Conservation (phyloP, 2,113 vertebrate genomes). For the Otolemur garnettii region DNA sequence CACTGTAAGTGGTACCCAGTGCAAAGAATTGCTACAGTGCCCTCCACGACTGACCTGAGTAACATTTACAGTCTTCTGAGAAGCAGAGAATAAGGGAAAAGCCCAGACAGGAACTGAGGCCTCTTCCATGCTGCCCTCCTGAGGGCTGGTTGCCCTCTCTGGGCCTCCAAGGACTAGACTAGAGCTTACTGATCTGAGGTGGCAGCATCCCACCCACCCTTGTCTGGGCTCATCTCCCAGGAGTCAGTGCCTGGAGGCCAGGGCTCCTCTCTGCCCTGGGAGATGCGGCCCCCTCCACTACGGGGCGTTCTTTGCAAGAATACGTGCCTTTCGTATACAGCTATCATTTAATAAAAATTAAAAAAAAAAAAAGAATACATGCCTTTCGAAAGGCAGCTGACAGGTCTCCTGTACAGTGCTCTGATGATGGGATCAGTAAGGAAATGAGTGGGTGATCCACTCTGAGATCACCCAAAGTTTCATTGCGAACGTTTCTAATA, state of each 20-base stretch:
- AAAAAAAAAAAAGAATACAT: no score
- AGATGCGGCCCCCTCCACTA: no score
- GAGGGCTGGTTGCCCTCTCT: neutral
- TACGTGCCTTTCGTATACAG: no score
- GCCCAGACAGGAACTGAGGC: neutral
- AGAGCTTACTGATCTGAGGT: neutral
- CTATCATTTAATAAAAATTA: no score
- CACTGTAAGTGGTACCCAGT: neutral
- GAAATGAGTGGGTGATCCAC: neutral
- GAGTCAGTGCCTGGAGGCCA: neutral
- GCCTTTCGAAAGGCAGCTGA: no score
- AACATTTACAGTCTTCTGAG: neutral
- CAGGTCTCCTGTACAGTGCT: no score
- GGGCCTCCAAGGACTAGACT: neutral
- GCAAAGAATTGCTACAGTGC: neutral
- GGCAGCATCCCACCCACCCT: no score
- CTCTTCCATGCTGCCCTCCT: neutral
- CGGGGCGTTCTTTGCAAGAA: neutral
- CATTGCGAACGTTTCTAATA: neutral
- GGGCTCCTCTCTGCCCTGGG: neutral
- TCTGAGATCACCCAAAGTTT: neutral
- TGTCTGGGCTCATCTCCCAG: no score
- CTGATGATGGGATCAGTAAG: neutral
- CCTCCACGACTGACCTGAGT: neutral
- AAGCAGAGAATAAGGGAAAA: neutral